Conservation (phyloP, 2,888 invertebrate species). For the Eupithecia insigniata region DNA sequence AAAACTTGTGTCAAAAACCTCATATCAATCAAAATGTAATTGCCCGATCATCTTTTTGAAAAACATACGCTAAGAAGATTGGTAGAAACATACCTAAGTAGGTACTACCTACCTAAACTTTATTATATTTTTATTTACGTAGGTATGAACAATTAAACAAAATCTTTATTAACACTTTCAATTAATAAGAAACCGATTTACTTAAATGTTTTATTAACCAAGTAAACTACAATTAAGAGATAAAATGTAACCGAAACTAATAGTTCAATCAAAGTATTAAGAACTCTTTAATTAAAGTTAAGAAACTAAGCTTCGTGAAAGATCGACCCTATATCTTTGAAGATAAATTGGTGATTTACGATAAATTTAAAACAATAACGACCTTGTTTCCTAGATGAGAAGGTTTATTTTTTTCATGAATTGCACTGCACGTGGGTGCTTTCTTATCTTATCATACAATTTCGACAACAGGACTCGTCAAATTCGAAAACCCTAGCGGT, state of each 20-base stretch:
- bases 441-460: constrained; percentile 63
- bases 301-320: constrained; percentile 7
- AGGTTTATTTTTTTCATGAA: constrained; percentile 44
- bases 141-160: constrained; percentile 2
- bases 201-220: constrained; percentile 16
- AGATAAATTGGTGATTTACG: constrained; percentile 9
- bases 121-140: no score
- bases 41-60: background rate
- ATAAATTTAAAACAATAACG: background rate
- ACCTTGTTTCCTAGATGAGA: background rate
- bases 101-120: no score
- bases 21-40: no score
- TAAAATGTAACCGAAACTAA: constrained; percentile 53
- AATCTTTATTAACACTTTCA: constrained; percentile 10
- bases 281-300: constrained; percentile 28
- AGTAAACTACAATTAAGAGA: constrained; percentile 44
- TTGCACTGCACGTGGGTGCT: constrained; percentile 56
- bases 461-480: constrained; percentile 33
- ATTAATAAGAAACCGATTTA: constrained; percentile 11
- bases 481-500: constrained; percentile 53
- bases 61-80: background rate
- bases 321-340: constrained; percentile 16
- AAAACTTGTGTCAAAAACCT: background rate
- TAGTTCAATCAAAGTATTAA: constrained; percentile 51
- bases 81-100: background rate